Base-by-base conservation (phyloP, 2,113 vertebrate species). In the Antigone vipio region DNA sequence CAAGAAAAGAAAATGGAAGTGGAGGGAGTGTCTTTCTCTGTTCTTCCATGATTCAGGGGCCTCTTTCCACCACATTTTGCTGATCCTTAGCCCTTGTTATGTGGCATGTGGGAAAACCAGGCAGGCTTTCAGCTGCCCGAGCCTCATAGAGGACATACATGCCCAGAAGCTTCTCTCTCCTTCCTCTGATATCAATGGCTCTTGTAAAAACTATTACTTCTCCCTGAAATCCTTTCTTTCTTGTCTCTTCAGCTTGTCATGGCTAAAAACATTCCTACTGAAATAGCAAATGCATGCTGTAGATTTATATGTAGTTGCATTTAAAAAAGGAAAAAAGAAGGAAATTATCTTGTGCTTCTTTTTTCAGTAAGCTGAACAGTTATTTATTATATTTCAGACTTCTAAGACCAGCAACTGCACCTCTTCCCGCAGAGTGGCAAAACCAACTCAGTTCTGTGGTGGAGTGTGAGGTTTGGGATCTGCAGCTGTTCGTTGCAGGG, bases 141-240 rank as follows among this genome's bases (percentile, higher is more conserved):
- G 47, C 66, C n/a, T 72, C 5, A 5, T 0, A 18, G 3, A 35
- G n/a, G 35, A 12, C 26, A 0, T 19, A 10, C 1, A 44, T 67
- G 62, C 29, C 89, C 24, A 55, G 40, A 32, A 76, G 15, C 75
- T 79, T 16, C 52, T 63, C 55, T 85, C 11, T 63, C 34, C 47
- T 67, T 47, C 11, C 56, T 26, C 34, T 40, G 6, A 1, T 45
- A 38, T 7, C 76, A 21, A 0, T n/a, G 49, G 9, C 6, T 49
- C 27, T 80, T 1, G 10, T 66, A 45, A 84, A 89, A 81, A 42
- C 55, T 80, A 3, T 64, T 71, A 17, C 10, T 59, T 80, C 45
- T 80, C 17, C 42, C 76, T 24, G 69, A 53, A 66, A 81, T 69
- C 35, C 6, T 38, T 64, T 22, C 9, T 47, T 55, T 40, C 40